Percentiles rank a stretch among this genome's conserved stretches.
Evolutionary conservation across 1,140 invertebrate genomes (phyloP).

Genomic region (Saccostrea echinata): DNA sequence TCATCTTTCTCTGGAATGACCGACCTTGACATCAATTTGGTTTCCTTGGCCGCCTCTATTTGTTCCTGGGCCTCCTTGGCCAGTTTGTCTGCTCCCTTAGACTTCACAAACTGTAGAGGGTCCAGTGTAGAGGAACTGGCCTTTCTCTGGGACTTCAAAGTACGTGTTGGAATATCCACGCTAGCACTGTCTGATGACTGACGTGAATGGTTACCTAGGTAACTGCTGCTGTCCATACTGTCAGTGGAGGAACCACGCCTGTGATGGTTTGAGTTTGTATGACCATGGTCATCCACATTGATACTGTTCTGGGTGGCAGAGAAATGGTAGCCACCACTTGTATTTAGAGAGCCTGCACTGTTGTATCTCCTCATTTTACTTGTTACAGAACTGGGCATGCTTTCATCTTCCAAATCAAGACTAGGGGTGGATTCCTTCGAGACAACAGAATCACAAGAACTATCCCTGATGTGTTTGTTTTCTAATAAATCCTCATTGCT

Average conservation of each 20-base stretch:
- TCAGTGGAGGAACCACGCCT: conserved; percentile 74
- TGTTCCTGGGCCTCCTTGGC: conserved; percentile 92
- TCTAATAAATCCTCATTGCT: conserved; percentile 44
- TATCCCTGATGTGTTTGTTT: conserved; percentile 65
- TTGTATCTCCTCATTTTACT: conserved; percentile 66
- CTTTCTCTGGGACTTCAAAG: conserved; percentile 51
- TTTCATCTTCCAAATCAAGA: conserved; percentile 62
- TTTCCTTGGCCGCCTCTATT: conserved; percentile 90
- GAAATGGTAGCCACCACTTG: conserved; percentile 49
- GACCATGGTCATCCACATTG: conserved; percentile 59
- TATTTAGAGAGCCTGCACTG: conserved; percentile 67
- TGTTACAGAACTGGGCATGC: conserved; percentile 61
- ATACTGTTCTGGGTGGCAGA: conserved; percentile 25
- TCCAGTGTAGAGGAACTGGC: conserved; percentile 80
- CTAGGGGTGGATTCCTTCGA: conserved; percentile 70
- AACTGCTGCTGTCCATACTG: conserved; percentile 69
- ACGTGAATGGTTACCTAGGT: conserved; percentile 76
- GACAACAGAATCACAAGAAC: conserved; percentile 73
- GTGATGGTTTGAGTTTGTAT: conserved; percentile 64
- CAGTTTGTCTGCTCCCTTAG: conserved; percentile 79
- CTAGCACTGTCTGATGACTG: conserved; percentile 74
- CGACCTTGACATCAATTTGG: conserved; percentile 87
- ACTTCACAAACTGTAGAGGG: conserved; percentile 92
- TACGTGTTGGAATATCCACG: conserved; percentile 79
- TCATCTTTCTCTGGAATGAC: conserved; percentile 79